phyloP scores from a whole-genome alignment of 2,113 vertebrate species.

The Cyprinodon brontotheroides region DNA sequence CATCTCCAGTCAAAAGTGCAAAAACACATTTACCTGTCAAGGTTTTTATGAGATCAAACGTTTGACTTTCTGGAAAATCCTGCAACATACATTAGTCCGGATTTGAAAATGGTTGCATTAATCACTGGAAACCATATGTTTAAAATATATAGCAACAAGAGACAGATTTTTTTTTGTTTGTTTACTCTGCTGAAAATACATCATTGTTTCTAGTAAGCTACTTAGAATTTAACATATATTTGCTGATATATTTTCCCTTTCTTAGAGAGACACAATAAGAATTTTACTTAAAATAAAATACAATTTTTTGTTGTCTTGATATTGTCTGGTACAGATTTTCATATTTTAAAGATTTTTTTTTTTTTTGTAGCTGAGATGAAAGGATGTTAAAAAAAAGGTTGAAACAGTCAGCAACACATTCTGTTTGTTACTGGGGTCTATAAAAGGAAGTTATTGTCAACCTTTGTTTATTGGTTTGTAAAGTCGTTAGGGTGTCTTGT shows the following conservation, averaged over 20 bases:
- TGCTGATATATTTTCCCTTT: slow-evolving; percentile 24
- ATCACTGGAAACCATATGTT: slow-evolving; percentile 62
- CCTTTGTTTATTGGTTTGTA: no score
- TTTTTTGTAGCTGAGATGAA: background rate
- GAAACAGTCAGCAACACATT: no score
- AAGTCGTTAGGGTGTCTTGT: no score
- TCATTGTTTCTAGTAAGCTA: slow-evolving; percentile 20
- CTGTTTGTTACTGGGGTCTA: no score
- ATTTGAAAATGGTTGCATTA: slow-evolving; percentile 53
- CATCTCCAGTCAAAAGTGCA: slow-evolving; percentile 10
- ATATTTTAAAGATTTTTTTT: slow-evolving; percentile 50
- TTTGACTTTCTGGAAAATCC: slow-evolving; percentile 59
- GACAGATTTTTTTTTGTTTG: slow-evolving; percentile 2
- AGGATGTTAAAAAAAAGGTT: no score
- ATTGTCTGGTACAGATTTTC: background rate
- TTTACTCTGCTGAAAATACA: slow-evolving; percentile 12
- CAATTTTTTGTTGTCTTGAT: no score
- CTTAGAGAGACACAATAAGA: background rate
- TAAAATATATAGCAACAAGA: slow-evolving; percentile 54
- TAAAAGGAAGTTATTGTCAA: no score
- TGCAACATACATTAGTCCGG: slow-evolving; percentile 54
- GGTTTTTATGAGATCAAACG: slow-evolving; percentile 51
- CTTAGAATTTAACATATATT: slow-evolving; percentile 37
- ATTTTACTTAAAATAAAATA: background rate
- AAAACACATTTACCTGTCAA: slow-evolving; percentile 33